Conservation (phyloP, 2,113 vertebrate species). For the Thermophis baileyi region DNA sequence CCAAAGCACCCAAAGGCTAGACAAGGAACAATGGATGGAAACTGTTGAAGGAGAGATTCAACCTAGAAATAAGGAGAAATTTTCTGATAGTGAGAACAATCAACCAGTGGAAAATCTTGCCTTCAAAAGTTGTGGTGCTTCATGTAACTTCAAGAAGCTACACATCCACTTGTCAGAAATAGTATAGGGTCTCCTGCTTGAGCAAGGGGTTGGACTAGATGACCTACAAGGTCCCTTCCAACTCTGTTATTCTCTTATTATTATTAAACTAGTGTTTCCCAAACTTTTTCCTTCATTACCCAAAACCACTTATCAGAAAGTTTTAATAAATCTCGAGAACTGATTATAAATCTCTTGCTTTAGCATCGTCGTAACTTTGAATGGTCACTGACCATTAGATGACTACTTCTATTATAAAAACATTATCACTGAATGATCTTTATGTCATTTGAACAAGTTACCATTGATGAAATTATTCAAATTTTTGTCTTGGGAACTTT, state of each 20-base stretch:
- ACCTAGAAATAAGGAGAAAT: too few species aligned
- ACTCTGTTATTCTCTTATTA: background rate
- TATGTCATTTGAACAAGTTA: background rate
- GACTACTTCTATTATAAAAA: too few species aligned
- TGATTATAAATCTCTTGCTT: background rate
- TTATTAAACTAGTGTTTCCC: background rate
- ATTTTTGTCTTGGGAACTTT: background rate
- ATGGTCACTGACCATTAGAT: too few species aligned
- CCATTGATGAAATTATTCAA: background rate
- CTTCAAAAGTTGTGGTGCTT: background rate
- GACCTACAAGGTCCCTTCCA: background rate
- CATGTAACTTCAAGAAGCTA: background rate
- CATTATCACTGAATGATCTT: too few species aligned
- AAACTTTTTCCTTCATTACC: background rate
- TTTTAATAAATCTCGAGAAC: background rate
- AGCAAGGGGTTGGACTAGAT: background rate
- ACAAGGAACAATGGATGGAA: too few species aligned
- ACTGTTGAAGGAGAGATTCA: too few species aligned
- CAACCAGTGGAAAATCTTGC: background rate
- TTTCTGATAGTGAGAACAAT: background rate
- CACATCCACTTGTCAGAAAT: background rate
- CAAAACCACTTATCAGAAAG: background rate
- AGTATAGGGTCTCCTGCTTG: background rate
- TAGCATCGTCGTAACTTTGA: background rate
- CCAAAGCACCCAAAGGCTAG: too few species aligned